phyloP scores from a whole-genome alignment of 2,888 invertebrate species.

The Lysandra bellargus region DNA sequence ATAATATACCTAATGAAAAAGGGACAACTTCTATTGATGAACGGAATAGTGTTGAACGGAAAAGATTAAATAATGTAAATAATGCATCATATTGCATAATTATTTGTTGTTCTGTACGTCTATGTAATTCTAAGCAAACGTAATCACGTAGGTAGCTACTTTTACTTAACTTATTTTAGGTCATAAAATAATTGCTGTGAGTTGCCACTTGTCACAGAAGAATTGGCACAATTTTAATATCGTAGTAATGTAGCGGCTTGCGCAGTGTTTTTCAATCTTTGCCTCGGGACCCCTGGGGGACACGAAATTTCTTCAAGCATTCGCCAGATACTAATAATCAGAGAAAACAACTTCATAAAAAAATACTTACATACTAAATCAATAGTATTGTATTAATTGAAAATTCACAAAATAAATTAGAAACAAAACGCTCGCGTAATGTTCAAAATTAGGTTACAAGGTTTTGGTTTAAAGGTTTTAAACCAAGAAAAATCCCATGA shows the following conservation, averaged over 20 bases:
- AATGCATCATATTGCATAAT: constrained; percentile 6
- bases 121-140: constrained; percentile 2
- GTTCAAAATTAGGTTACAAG: no score
- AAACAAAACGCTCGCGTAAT: no score
- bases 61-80: not conserved
- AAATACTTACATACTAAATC: no score
- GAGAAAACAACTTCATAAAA: no score
- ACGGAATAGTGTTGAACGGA: not conserved
- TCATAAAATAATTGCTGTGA: not conserved
- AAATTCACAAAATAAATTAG: no score
- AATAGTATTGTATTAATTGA: no score
- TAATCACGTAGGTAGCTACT: not conserved
- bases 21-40: not conserved
- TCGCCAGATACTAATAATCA: not conserved
- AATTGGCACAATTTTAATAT: no score
- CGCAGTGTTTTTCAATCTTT: not conserved
- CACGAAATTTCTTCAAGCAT: not conserved
- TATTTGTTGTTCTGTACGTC: not conserved
- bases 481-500: no score
- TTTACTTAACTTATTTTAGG: not conserved
- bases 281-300: not conserved
- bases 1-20: not conserved
- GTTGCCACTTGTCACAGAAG: no score
- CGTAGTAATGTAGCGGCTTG: not conserved
- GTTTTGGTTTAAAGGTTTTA: no score